Evolutionary conservation across 2,888 invertebrate species (phyloP).

Genomic region (Autographa gamma): DNA sequence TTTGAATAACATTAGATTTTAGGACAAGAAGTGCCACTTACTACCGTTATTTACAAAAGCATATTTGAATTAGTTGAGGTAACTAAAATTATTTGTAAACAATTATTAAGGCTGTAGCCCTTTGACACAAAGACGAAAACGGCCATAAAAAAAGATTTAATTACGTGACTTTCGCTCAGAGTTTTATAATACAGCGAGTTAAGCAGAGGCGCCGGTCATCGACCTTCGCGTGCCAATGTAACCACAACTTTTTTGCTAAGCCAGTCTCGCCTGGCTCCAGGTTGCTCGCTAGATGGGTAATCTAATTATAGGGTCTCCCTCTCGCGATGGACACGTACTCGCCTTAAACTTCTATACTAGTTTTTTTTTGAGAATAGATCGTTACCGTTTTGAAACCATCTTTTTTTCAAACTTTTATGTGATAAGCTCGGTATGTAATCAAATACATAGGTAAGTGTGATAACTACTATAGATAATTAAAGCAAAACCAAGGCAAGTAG

Average conservation of each 20-base stretch:
- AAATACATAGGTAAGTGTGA: conserved; percentile 17
- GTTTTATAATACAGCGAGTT: conserved; percentile 76
- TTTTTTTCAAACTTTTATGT: conserved; percentile 34
- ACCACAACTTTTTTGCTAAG: conserved; percentile 82
- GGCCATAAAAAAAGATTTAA: conserved; percentile 59
- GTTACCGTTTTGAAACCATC: conserved; percentile 61
- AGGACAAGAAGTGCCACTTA: conserved; percentile 19
- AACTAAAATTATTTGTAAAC: conserved; percentile 11
- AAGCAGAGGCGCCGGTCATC: conserved; percentile 77
- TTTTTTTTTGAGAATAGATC: conserved; percentile 63
- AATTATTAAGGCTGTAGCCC: conserved; percentile 36
- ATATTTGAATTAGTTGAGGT: conserved; percentile 16
- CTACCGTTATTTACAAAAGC: conserved; percentile 13
- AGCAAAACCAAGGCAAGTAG: not conserved
- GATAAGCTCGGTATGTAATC: conserved; percentile 9
- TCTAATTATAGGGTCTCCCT: conserved; percentile 83
- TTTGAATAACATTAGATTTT: not conserved
- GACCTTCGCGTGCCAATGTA: conserved; percentile 77
- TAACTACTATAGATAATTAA: not conserved
- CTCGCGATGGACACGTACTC: conserved; percentile 70
- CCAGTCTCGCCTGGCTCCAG: conserved; percentile 74
- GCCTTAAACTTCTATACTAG: conserved; percentile 69
- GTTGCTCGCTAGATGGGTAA: conserved; percentile 78
- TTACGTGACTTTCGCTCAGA: conserved; percentile 74
- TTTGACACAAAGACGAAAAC: conserved; percentile 52